Evolutionary conservation across 2,113 vertebrate genomes (phyloP).

Genomic region (Melanotaenia duboulayi): DNA sequence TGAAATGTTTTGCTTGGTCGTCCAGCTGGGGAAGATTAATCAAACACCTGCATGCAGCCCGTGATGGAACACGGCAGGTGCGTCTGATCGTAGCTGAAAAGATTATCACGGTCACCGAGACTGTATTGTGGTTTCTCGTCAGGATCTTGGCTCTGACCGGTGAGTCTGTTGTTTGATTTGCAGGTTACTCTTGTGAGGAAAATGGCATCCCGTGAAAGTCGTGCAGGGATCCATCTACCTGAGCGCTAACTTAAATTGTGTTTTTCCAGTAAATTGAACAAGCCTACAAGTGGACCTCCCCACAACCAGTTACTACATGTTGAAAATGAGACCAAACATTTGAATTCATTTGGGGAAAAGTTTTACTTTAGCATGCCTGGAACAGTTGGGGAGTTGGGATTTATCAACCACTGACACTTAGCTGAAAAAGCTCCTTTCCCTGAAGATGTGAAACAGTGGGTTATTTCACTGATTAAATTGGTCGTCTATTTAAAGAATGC

Average conservation of each 20-base stretch:
- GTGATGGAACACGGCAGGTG: conserved; percentile 4
- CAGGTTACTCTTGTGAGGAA: neutral
- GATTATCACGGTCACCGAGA: conserved; percentile 12
- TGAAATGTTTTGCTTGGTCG: conserved; percentile 9
- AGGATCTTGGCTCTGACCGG: neutral
- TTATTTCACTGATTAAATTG: conserved; percentile 38
- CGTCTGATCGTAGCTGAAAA: conserved; percentile 8
- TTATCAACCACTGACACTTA: conserved; percentile 15
- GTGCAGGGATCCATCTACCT: neutral
- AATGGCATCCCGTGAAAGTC: neutral
- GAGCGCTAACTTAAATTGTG: too few species aligned
- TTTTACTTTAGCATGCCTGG: conserved; percentile 18
- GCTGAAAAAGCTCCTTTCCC: conserved; percentile 7
- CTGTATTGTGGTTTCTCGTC: conserved; percentile 6
- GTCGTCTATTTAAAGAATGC: conserved; percentile 53
- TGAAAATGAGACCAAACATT: too few species aligned
- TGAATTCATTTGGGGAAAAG: neutral
- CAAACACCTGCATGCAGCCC: conserved; percentile 22
- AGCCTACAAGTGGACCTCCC: neutral
- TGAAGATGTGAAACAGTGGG: conserved; percentile 1
- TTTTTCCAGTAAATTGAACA: neutral
- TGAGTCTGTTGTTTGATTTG: neutral
- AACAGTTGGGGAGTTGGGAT: conserved; percentile 28
- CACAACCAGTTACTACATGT: neutral
- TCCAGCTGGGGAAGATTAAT: conserved; percentile 19